Evolutionary conservation across 2,113 vertebrate species (phyloP).

Genomic region (Rattus rattus): DNA sequence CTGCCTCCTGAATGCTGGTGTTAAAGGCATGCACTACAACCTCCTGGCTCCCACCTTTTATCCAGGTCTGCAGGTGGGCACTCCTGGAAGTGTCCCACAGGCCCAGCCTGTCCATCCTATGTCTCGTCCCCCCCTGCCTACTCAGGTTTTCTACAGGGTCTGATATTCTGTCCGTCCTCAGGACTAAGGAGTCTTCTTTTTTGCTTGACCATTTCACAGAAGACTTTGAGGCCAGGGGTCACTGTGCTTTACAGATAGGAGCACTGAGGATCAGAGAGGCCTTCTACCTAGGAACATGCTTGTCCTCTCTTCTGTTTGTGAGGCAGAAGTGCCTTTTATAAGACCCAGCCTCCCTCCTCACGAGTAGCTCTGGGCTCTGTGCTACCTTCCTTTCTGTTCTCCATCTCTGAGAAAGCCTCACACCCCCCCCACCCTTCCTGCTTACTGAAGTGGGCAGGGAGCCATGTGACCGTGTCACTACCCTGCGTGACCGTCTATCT

Average conservation of each 20-base stretch:
- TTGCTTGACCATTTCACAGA: background rate
- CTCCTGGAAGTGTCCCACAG: background rate
- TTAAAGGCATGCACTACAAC: background rate
- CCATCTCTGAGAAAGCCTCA: background rate
- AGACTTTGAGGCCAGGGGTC: background rate
- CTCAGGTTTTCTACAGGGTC: background rate
- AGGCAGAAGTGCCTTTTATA: no score
- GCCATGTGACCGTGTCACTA: fast-evolving
- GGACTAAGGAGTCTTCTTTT: background rate
- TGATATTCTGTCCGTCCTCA: background rate
- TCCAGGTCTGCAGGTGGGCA: background rate
- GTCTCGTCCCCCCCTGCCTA: background rate
- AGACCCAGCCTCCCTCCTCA: background rate
- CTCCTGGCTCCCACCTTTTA: background rate
- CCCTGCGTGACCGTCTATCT: fast-evolving
- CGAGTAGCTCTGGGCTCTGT: background rate
- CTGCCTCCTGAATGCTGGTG: background rate
- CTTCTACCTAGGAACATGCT: background rate
- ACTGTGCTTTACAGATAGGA: background rate
- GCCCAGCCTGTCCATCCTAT: background rate
- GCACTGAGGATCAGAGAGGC: background rate
- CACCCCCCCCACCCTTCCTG: background rate
- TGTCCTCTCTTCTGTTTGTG: background rate
- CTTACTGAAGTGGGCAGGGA: background rate
- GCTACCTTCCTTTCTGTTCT: background rate